A percentile compares a stretch with the other conserved stretches of the same genome.
phyloP scores from a whole-genome alignment of 2,797 vertebrate genomes.

The Sciurus carolinensis region DNA sequence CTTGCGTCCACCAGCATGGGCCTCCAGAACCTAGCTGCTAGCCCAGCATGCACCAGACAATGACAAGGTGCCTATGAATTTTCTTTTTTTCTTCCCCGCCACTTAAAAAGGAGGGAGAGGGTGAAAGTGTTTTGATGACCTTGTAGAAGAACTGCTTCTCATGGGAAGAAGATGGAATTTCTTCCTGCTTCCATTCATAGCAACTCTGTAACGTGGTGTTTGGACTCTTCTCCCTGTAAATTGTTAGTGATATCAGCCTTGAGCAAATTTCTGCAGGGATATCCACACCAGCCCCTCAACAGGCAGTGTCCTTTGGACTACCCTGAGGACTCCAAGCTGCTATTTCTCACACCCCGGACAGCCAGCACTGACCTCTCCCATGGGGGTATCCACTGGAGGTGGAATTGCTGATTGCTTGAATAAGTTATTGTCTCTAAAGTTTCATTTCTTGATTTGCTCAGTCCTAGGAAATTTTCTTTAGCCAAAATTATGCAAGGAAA shows the following conservation, averaged over 20 bases:
- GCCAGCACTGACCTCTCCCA: background rate
- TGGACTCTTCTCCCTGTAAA: fast-evolving
- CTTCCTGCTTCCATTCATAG: background rate
- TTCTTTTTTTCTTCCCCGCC: background rate
- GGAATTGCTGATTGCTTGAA: background rate
- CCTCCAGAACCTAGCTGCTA: background rate
- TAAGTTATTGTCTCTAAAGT: background rate
- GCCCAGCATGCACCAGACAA: background rate
- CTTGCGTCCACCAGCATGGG: fast-evolving
- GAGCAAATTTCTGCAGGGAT: background rate
- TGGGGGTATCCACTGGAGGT: too few relatives aligned
- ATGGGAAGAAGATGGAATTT: background rate
- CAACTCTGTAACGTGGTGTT: background rate
- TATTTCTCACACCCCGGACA: background rate
- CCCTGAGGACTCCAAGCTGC: background rate
- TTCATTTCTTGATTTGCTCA: background rate
- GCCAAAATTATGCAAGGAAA: background rate
- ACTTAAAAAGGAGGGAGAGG: background rate
- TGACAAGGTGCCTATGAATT: fast-evolving
- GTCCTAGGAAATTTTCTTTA: background rate
- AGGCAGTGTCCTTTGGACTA: background rate
- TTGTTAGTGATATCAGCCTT: background rate
- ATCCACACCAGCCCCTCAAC: background rate
- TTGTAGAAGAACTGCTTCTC: background rate
- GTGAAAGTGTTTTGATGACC: background rate